phyloP scores from a whole-genome alignment of 1,140 invertebrate species.

The Rhizoglyphus robini region DNA sequence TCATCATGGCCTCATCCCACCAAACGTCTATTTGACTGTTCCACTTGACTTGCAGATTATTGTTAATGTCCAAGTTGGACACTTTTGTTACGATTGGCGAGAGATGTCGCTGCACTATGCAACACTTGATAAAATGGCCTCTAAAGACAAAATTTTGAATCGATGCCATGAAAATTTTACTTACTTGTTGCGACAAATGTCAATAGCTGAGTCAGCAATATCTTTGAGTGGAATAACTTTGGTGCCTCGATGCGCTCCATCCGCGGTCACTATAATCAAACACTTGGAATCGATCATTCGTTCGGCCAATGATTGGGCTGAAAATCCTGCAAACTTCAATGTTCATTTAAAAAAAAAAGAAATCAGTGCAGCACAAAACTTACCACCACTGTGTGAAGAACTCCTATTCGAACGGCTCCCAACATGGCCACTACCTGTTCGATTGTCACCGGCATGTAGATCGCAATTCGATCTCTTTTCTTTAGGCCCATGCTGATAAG shows the following conservation, averaged over 20 bases:
- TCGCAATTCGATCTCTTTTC: constrained; percentile 82
- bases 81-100: neutral
- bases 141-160: neutral
- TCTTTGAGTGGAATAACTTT: constrained; percentile 72
- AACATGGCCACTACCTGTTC: constrained; percentile 87
- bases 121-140: constrained; percentile 4
- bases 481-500: constrained; percentile 38
- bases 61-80: constrained; percentile 8
- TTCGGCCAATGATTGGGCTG: constrained; percentile 77
- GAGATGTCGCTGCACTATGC: constrained; percentile 16
- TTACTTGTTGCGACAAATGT: constrained; percentile 33
- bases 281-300: constrained; percentile 76
- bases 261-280: constrained; percentile 65
- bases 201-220: constrained; percentile 58
- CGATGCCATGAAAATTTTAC: neutral
- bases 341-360: neutral
- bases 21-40: constrained; percentile 57
- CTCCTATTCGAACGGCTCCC: constrained; percentile 81
- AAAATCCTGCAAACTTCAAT: constrained; percentile 77
- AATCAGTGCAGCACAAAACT: constrained; percentile 30
- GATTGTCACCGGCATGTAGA: constrained; percentile 97
- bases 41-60: constrained; percentile 18
- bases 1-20: constrained; percentile 75
- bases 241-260: constrained; percentile 75
- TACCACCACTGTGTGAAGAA: constrained; percentile 89